These are phyloP conservation scores for Helleia helle DNA, from an alignment of 2,888 invertebrate species.

Conservation along the genomic window DNA sequence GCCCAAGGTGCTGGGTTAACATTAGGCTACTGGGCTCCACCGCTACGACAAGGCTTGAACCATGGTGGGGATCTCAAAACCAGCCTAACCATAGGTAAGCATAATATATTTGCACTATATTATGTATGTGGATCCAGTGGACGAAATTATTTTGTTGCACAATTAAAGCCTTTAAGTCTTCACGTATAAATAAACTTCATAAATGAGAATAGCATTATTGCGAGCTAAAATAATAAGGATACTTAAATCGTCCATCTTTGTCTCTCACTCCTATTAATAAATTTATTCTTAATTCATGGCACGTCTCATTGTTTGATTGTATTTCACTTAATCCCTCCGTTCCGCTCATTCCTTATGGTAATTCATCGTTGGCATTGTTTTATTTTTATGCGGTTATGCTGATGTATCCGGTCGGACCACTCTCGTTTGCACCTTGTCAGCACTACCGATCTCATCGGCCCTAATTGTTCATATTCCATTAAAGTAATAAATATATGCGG, in stretches of 20 bases:
- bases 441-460: conserved; percentile 62
- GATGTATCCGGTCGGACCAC: conserved; percentile 58
- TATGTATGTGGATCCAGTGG: no score
- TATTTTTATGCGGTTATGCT: conserved; percentile 41
- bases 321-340: conserved; percentile 66
- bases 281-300: conserved; percentile 9
- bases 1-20: no score
- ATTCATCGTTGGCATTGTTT: conserved; percentile 64
- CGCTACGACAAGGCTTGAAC: no score
- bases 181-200: not conserved
- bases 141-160: no score
- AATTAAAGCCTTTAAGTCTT: not conserved
- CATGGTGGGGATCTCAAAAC: no score
- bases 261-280: conserved; percentile 9
- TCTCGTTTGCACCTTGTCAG: conserved; percentile 74
- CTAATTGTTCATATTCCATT: conserved; percentile 73
- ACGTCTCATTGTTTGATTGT: conserved; percentile 42
- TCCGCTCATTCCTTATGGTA: conserved; percentile 68
- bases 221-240: not conserved
- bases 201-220: not conserved
- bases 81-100: no score
- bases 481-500: conserved; percentile 63
- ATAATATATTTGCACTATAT: no score
- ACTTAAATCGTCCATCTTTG: not conserved
- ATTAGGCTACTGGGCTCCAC: no score